Percentiles rank a stretch among this genome's conserved stretches.
phyloP scores from a whole-genome alignment of 2,113 vertebrate genomes.

The Pluvialis apricaria region DNA sequence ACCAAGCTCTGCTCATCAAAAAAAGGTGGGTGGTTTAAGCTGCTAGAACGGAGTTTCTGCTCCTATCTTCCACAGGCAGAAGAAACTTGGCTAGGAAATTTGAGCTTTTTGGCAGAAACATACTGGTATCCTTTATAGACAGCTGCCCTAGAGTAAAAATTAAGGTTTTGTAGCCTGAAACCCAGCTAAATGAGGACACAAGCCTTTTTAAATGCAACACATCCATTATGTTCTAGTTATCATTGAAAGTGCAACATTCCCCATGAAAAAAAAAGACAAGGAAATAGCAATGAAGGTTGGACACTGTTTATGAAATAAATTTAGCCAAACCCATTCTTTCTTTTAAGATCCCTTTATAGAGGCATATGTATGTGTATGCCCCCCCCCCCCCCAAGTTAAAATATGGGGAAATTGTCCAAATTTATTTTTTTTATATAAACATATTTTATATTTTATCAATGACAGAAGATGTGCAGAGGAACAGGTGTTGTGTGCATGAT shows the following conservation, averaged over 20 bases:
- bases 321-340: not conserved
- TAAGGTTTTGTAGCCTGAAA: not conserved
- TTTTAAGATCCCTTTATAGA: not conserved
- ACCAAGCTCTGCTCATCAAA: not conserved
- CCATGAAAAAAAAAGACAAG: not conserved
- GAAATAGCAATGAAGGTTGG: not conserved
- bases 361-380: not conserved
- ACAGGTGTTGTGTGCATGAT: not conserved
- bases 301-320: not conserved
- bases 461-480: not conserved
- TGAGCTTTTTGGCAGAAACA: not conserved
- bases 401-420: not conserved
- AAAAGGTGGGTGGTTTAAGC: not conserved
- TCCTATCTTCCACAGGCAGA: not conserved
- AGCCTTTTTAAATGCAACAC: not conserved
- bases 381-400: not conserved
- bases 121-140: not conserved
- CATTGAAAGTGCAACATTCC: not conserved
- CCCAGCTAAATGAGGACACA: not conserved
- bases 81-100: not conserved
- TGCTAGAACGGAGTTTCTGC: not conserved
- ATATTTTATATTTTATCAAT: not conserved
- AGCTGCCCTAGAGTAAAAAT: not conserved
- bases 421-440: not conserved
- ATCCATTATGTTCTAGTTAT: not conserved